phyloP scores from a whole-genome alignment of 2,113 vertebrate species.

The Gulo gulo region DNA sequence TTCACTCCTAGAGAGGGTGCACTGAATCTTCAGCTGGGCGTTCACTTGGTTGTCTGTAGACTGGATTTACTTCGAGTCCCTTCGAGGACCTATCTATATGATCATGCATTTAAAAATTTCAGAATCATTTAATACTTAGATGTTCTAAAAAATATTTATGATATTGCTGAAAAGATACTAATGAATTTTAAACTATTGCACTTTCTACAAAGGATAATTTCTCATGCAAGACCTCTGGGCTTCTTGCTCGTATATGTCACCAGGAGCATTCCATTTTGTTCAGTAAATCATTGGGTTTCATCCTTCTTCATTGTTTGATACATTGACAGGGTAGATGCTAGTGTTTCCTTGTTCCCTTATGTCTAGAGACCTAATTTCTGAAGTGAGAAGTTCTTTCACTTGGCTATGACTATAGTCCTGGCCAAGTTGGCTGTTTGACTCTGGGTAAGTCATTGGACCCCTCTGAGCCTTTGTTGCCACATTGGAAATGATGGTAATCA shows the following conservation, averaged over 20 bases:
- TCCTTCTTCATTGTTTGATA: neutral
- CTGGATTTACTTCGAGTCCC: neutral
- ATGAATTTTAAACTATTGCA: neutral
- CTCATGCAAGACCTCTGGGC: neutral
- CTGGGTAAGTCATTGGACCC: neutral
- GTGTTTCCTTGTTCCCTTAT: neutral
- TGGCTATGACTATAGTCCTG: too few relatives aligned
- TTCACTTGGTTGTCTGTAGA: neutral
- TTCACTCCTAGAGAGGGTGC: neutral
- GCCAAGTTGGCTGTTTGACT: neutral
- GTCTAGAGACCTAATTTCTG: constrained; percentile 18
- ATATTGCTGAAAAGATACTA: neutral
- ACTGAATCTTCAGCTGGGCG: neutral
- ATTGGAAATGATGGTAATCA: neutral
- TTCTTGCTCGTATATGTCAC: neutral
- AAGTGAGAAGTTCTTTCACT: neutral
- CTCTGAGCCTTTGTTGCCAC: neutral
- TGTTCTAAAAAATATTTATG: neutral
- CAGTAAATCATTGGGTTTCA: neutral
- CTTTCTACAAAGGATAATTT: constrained; percentile 33
- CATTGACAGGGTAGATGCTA: neutral
- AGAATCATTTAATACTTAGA: constrained; percentile 9
- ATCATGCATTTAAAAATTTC: constrained; percentile 44
- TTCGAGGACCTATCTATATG: neutral
- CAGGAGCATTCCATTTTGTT: constrained; percentile 22